phyloP scores from a whole-genome alignment of 1,140 invertebrate species.

The Drosophila bifasciata region DNA sequence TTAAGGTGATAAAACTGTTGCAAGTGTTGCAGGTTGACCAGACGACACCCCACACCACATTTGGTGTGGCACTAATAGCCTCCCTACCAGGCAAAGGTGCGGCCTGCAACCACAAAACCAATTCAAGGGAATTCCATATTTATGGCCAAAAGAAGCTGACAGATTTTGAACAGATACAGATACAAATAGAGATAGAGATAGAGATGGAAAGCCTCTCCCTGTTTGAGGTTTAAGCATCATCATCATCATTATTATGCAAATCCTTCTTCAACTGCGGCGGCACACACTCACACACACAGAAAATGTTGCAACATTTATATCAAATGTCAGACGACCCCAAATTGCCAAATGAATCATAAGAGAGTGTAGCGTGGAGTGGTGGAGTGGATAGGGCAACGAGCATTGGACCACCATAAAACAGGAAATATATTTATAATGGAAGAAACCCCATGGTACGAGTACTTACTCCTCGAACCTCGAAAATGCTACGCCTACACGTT shows the following conservation, averaged over 20 bases:
- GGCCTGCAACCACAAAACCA: slow-evolving; percentile 18
- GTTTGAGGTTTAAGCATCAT: slow-evolving; percentile 23
- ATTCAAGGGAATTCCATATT: slow-evolving; percentile 50
- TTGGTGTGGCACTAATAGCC: slow-evolving; percentile 55
- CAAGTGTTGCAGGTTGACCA: slow-evolving; percentile 42
- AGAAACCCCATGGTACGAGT: slow-evolving; percentile 41
- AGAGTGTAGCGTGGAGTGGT: slow-evolving; percentile 7
- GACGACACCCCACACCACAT: not conserved
- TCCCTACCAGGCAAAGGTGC: not conserved
- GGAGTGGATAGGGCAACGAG: too few species aligned
- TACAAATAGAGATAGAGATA: too few species aligned
- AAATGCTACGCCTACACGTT: slow-evolving; percentile 66
- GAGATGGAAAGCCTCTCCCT: too few species aligned
- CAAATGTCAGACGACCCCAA: slow-evolving; percentile 72
- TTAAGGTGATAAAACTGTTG: slow-evolving; percentile 71
- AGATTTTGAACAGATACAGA: slow-evolving; percentile 20
- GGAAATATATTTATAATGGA: slow-evolving; percentile 71
- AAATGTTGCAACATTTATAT: slow-evolving; percentile 68
- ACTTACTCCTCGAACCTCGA: not conserved
- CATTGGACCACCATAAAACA: slow-evolving; percentile 70
- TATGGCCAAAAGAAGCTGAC: slow-evolving; percentile 65
- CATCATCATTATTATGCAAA: slow-evolving; percentile 66
- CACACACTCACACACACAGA: slow-evolving; percentile 48
- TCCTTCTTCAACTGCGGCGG: slow-evolving; percentile 13
- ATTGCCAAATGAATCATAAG: slow-evolving; percentile 81